Evolutionary conservation across 2,888 invertebrate species (phyloP).

Genomic region (Drosophila borealis): DNA sequence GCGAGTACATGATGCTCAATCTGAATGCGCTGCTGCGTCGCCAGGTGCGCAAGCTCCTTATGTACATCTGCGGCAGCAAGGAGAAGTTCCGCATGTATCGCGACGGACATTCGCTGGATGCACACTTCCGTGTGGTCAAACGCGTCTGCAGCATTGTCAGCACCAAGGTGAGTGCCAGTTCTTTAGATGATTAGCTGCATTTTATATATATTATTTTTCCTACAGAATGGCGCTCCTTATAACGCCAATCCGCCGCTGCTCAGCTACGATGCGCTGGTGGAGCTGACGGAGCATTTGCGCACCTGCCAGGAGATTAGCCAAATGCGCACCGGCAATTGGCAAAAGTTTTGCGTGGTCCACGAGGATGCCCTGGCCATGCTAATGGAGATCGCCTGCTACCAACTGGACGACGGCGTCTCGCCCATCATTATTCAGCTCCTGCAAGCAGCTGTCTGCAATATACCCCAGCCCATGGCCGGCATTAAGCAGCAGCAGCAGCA

Average conservation of each 20-base stretch:
- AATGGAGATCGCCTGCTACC: constrained; percentile 91
- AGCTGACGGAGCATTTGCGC: constrained; percentile 97
- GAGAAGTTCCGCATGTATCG: constrained; percentile 97
- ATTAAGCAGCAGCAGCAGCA: constrained; percentile 54
- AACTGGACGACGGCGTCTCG: constrained; percentile 95
- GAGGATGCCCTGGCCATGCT: constrained; percentile 92
- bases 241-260: constrained; percentile 86
- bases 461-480: constrained; percentile 53
- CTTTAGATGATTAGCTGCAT: neutral
- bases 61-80: constrained; percentile 97
- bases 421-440: constrained; percentile 95
- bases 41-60: constrained; percentile 95
- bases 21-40: constrained; percentile 91
- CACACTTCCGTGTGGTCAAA: constrained; percentile 91
- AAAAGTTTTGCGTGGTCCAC: constrained; percentile 92
- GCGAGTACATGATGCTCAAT: constrained; percentile 96
- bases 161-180: constrained; percentile 72
- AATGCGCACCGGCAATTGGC: constrained; percentile 97
- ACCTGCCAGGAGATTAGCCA: constrained; percentile 97
- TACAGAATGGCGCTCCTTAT: constrained; percentile 67
- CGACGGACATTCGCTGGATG: constrained; percentile 96
- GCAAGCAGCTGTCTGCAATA: constrained; percentile 93
- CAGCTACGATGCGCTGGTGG: constrained; percentile 95
- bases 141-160: constrained; percentile 83
- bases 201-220: no score